phyloP scores from a whole-genome alignment of 1,140 invertebrate species.

The Cylas formicarius region DNA sequence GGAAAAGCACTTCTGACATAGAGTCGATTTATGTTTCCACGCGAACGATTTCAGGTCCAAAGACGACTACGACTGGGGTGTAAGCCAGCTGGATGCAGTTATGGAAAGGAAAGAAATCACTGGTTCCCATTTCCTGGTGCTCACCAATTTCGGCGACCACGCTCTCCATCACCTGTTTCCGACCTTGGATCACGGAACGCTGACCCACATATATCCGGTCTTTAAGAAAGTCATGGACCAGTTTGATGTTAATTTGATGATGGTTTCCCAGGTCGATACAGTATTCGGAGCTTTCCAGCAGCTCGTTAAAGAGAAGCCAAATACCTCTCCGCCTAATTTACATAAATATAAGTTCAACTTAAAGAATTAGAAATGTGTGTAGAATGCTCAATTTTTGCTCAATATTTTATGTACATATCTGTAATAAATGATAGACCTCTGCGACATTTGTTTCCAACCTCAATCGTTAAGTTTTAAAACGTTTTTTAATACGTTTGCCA shows the following conservation, averaged over 20 bases:
- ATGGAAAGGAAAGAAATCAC: conserved; percentile 63
- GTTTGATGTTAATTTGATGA: conserved; percentile 53
- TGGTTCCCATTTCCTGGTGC: conserved; percentile 53
- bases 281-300: conserved; percentile 62
- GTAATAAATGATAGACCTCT: no score
- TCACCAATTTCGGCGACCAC: conserved; percentile 72
- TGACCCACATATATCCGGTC: conserved; percentile 55
- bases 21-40: no score
- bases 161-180: conserved; percentile 74
- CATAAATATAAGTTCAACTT: conserved; percentile 16
- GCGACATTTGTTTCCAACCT: no score
- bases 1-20: no score
- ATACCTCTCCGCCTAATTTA: conserved; percentile 20
- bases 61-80: conserved; percentile 59
- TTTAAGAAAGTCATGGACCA: conserved; percentile 60
- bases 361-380: conserved; percentile 1
- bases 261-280: conserved; percentile 52
- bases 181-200: conserved; percentile 68
- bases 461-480: no score
- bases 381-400: neutral
- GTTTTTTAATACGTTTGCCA: no score
- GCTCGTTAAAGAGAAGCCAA: conserved; percentile 46
- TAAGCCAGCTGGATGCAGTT: conserved; percentile 67
- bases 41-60: conserved; percentile 12
- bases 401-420: neutral